Evolutionary conservation across 2,797 vertebrate genomes (phyloP), one percentile per base, ranked within the genome.

Genomic region (Crocodylus rhombifer): DNA sequence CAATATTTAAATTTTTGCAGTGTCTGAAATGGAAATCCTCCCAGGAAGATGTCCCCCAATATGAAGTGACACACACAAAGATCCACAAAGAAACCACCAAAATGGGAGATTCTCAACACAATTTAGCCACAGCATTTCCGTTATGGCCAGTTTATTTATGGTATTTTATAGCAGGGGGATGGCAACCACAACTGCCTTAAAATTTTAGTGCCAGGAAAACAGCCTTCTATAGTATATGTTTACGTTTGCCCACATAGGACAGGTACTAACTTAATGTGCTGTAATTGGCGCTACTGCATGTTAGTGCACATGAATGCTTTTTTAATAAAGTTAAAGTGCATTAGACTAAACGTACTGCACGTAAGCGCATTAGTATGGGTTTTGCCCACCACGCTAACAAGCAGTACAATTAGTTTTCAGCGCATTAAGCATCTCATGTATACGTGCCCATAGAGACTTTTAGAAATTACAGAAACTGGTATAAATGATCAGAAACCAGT

Each of bases 41-140:
- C 5, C 11, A 2, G 63, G 26, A 89, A 0, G 0, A 73, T 1
- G 1, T 15, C 20, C 64, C 8, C 60, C 89, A 88, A 69, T 4
- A 4, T 6, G 80, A 75, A 67, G 65, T 69, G 30, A 14, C 30
- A 64, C 30, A 64, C 13, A 1, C 14, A 36, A 33, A 87, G 10
- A 77, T 16, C 36, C 51, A 89, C 25, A 62, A 67, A 83, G 30
- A 69, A 69, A 7, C 33, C 33, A 69, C 13, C 33, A 69, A 23
- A 36, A 36, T 12, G 36, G 67, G 30, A 16, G n/a, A 28, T 65
- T 65, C 30, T 11, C 8, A 23, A 18, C 67, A 36, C 33, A 36
- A 69, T 69, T 36, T 36, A 69, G 21, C 67, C 33, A 33, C 36
- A 69, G 36, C 36, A 69, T 21, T 69, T 69, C 30, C 33, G 21